phyloP scores from a whole-genome alignment of 2,888 invertebrate genomes.

The Hemicrepidius hirtus region DNA sequence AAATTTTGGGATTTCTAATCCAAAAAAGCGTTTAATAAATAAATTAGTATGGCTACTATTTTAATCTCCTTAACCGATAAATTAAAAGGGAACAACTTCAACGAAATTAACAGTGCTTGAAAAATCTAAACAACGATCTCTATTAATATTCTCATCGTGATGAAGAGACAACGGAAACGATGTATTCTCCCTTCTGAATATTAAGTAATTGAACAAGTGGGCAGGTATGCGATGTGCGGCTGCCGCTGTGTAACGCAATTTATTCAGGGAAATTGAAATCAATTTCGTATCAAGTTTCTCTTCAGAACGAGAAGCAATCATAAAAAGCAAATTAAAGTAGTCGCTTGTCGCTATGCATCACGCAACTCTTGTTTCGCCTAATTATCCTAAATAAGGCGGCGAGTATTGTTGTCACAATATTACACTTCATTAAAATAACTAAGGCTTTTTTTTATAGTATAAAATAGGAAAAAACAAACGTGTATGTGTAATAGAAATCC shows the following conservation, averaged over 20 bases:
- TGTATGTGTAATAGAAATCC: not conserved
- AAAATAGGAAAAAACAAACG: not conserved
- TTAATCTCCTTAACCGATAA: constrained; percentile 3
- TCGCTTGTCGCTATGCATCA: constrained; percentile 15
- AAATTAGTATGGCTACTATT: not conserved
- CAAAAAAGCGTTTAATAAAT: not conserved
- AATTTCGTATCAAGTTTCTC: constrained; percentile 19
- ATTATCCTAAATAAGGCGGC: constrained; percentile 12
- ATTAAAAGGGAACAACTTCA: constrained; percentile 17
- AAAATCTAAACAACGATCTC: constrained; percentile 20
- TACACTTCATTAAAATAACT: not conserved
- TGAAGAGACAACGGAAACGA: constrained; percentile 24
- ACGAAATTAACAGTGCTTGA: constrained; percentile 15
- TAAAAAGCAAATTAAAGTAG: constrained; percentile 24
- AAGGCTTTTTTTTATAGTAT: not conserved
- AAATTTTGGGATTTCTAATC: too few relatives aligned
- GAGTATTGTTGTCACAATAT: not conserved
- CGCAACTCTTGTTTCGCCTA: constrained; percentile 18
- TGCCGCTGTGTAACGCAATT: constrained; percentile 16
- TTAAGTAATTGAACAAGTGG: constrained; percentile 29
- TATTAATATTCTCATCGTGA: constrained; percentile 13
- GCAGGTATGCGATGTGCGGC: constrained; percentile 18
- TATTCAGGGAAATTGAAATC: constrained; percentile 30
- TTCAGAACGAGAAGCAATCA: not conserved
- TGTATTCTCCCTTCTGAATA: constrained; percentile 20